These are phyloP conservation scores for Ectropis crepuscularia DNA, from an alignment of 2,888 invertebrate genomes.

Conservation along the genomic window DNA sequence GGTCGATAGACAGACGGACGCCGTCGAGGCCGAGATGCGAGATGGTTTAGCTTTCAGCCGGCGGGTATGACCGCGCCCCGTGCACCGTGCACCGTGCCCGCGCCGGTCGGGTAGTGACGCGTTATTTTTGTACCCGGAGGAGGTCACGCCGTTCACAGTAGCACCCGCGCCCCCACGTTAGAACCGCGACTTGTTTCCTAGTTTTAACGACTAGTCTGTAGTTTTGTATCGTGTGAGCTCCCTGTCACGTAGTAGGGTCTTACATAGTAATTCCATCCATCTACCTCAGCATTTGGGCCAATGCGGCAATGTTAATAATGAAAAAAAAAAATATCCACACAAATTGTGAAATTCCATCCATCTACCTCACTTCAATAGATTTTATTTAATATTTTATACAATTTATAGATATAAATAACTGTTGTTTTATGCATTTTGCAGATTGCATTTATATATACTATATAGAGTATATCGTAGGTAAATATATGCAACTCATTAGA, in stretches of 20 bases:
- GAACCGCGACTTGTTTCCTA: conserved; percentile 60
- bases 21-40: conserved; percentile 31
- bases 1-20: conserved; percentile 54
- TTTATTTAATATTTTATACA: conserved; percentile 86
- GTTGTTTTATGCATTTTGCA: conserved; percentile 85
- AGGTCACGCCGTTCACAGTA: conserved; percentile 38
- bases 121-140: conserved; percentile 58
- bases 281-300: conserved; percentile 85
- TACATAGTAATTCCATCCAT: conserved; percentile 85
- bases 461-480: conserved; percentile 83
- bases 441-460: conserved; percentile 84
- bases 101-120: conserved; percentile 54
- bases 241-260: conserved; percentile 74
- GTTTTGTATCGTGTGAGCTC: conserved; percentile 76
- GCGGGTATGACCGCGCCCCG: conserved; percentile 14
- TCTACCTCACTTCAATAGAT: conserved; percentile 89
- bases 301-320: conserved; percentile 76
- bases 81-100: conserved; percentile 25
- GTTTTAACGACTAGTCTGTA: conserved; percentile 71
- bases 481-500: conserved; percentile 80
- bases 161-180: conserved; percentile 36
- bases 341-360: conserved; percentile 88
- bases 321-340: conserved; percentile 79
- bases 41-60: conserved; percentile 7
- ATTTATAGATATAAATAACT: conserved; percentile 82